These are phyloP conservation scores for Danio aesculapii DNA, from an alignment of 2,797 vertebrate genomes.

Conservation along the genomic window DNA sequence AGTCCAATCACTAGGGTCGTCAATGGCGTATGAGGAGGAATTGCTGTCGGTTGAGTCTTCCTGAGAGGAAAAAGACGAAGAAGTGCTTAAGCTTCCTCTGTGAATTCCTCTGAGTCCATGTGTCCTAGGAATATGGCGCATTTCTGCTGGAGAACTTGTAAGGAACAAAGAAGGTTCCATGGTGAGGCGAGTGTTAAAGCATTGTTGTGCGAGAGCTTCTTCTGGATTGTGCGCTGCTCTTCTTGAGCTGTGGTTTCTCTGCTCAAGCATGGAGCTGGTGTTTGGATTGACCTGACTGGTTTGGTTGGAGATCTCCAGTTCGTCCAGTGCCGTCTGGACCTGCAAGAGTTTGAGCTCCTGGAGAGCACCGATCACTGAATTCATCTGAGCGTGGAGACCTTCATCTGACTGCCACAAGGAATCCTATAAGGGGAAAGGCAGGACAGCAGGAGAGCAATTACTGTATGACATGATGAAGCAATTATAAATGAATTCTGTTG, in stretches of 20 bases:
- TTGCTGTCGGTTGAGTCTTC: constrained; percentile 80
- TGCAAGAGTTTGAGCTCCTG: constrained; percentile 82
- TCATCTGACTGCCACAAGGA: constrained; percentile 82
- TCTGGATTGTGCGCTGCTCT: constrained; percentile 28
- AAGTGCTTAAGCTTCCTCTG: constrained; percentile 59
- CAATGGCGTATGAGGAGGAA: constrained; percentile 84
- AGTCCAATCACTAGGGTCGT: constrained; percentile 89
- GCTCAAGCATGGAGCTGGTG: constrained; percentile 44
- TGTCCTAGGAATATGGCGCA: not conserved
- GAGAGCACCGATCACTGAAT: constrained; percentile 82
- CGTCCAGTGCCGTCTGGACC: constrained; percentile 61
- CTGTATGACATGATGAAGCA: not conserved
- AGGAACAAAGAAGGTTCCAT: constrained; percentile 49
- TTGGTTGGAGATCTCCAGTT: constrained; percentile 64
- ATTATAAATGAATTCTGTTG: not conserved
- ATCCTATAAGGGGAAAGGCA: constrained; percentile 71
- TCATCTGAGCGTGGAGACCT: constrained; percentile 81
- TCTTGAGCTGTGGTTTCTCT: constrained; percentile 19
- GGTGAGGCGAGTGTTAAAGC: constrained; percentile 19
- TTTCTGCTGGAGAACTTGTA: constrained; percentile 56
- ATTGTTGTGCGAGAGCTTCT: not conserved
- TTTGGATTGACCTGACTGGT: constrained; percentile 59
- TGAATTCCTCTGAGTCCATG: constrained; percentile 27
- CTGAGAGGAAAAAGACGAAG: constrained; percentile 57
- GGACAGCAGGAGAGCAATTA: constrained; percentile 55